Base-by-base conservation (phyloP, 2,888 invertebrate species). In the Hirtodrosophila trivittata region DNA sequence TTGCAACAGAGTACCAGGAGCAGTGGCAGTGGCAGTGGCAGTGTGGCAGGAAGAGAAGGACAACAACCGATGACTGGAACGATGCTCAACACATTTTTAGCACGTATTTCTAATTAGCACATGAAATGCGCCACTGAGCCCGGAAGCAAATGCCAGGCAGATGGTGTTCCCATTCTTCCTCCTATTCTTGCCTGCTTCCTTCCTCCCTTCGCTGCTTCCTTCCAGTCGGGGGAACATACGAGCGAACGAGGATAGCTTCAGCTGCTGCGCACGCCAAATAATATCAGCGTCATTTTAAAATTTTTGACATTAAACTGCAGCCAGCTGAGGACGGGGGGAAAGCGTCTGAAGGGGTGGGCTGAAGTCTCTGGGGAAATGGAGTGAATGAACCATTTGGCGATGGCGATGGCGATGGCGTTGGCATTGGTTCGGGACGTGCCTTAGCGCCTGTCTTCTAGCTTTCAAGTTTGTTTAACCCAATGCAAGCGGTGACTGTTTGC, bases 71-170 rank as follows among this genome's bases (percentile, higher is more conserved):
- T 52, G 65, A 46, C 47, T 39, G 46, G 54, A 39, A 58, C 39
- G 41, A 41, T 26, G 51, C 26, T 32, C 65, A 59, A 55, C 64
- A 66, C 52, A 77, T 76, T 84, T 84, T 66, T 71, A 70, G 66
- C 80, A 80, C 80, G 80, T 80, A 80, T 74, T 84, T 84, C 77
- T 80, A 80, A 80, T 80, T 80, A 80, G 80, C 84, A 82, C 83
- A 71, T 71, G 75, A 54, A 77, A 77, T 77, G 70, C 70, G 54
- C 47, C 60, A 77, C 74, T 65, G 56, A 67, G 67, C 47, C 59
- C 55, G 43, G 50, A 42, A 67, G 77, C 55, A 45, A 47, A 33
- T 14, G 51, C n/a, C 60, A 70, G 56, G 10, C 58, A 56, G 62
- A 65, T 58, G 58, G 58, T 63, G 10, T 28, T 49, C 26, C 10